A percentile compares a stretch with the other conserved stretches of the same genome.
These are phyloP conservation scores for Bombyx huttoni DNA, from an alignment of 2,888 invertebrate species.

Conservation along the genomic window DNA sequence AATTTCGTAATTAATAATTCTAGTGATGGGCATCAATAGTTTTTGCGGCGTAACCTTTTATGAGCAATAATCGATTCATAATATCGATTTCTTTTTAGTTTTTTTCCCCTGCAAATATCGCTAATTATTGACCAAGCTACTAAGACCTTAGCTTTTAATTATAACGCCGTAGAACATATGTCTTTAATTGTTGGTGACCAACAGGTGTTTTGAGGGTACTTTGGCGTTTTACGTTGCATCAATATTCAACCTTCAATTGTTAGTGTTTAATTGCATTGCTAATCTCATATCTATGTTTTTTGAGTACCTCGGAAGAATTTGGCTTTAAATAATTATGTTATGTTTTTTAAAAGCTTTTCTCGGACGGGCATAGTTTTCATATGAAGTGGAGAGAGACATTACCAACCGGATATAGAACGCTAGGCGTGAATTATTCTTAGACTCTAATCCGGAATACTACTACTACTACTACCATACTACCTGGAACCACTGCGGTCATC, in stretches of 20 bases:
- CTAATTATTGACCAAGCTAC: slow-evolving; percentile 11
- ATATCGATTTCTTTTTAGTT: slow-evolving; percentile 31
- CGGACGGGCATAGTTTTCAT: no score
- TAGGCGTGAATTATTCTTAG: no score
- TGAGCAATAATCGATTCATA: slow-evolving; percentile 22
- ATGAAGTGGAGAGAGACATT: no score
- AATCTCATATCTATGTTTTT: slow-evolving; percentile 22
- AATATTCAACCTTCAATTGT: slow-evolving; percentile 25
- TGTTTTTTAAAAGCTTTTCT: no score
- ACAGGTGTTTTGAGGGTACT: slow-evolving; percentile 17
- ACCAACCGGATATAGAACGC: no score
- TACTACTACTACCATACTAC: no score
- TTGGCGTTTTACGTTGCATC: slow-evolving; percentile 10
- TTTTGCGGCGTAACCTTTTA: slow-evolving; percentile 33
- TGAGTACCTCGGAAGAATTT: slow-evolving; percentile 14
- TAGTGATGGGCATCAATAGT: slow-evolving; percentile 10
- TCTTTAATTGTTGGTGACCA: slow-evolving; percentile 13
- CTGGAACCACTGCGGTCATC: no score
- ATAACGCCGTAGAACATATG: not conserved
- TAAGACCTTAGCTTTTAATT: slow-evolving; percentile 8
- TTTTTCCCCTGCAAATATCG: slow-evolving; percentile 15
- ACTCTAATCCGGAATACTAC: no score
- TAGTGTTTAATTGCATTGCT: slow-evolving; percentile 21
- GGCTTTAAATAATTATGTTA: slow-evolving; percentile 18
- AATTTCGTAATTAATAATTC: slow-evolving; percentile 30